Percentiles rank a stretch among this genome's conserved stretches.
Conservation (phyloP, 2,888 invertebrate genomes). For the Pseudococcus jackbeardsleyi region DNA sequence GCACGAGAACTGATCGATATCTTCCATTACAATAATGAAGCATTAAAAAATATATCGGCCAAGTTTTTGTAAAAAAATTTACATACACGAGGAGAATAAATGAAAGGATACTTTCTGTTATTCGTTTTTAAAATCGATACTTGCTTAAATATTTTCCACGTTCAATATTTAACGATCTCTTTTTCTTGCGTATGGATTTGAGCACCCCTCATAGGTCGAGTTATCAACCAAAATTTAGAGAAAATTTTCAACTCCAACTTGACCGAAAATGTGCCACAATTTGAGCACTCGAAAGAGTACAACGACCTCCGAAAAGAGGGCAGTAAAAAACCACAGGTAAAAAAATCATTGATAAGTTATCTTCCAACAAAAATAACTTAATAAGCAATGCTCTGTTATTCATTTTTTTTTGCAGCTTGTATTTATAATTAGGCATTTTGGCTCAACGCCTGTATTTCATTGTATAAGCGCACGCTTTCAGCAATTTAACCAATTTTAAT, state of each 20-base stretch:
- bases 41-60: constrained; percentile 26
- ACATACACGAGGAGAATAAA: neutral
- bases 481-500: constrained; percentile 11
- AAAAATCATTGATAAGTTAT: neutral
- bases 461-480: neutral
- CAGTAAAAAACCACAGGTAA: neutral
- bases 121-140: neutral
- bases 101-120: neutral
- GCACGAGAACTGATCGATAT: constrained; percentile 53
- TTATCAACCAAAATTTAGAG: no score
- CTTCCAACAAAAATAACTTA: constrained; percentile 2
- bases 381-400: neutral
- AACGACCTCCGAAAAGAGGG: constrained; percentile 17
- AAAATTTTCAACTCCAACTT: no score
- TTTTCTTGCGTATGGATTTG: no score
- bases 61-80: constrained; percentile 9
- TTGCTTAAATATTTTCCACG: neutral
- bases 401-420: neutral
- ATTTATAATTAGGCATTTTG: constrained; percentile 40
- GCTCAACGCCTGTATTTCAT: constrained; percentile 27
- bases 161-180: no score
- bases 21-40: constrained; percentile 54
- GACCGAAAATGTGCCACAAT: neutral
- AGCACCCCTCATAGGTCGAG: no score
- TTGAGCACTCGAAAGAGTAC: neutral